Evolutionary conservation across 1,140 invertebrate species (phyloP).

Genomic region (Hyposmocoma kahamanoa): DNA sequence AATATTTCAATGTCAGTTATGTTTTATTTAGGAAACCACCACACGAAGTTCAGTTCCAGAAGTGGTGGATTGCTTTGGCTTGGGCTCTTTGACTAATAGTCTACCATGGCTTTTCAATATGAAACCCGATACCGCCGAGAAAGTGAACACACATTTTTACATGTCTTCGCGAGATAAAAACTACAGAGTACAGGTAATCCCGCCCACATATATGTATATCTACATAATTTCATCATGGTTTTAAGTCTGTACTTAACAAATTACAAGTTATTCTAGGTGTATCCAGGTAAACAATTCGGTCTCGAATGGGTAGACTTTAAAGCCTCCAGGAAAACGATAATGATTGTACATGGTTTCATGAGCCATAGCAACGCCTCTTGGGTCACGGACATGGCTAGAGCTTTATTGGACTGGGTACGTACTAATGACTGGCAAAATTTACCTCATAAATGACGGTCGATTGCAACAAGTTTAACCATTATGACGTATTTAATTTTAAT

Average conservation of each 20-base stretch:
- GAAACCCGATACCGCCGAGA: constrained; percentile 37
- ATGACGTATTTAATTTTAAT: no score
- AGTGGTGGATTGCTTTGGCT: constrained; percentile 49
- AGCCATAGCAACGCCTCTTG: constrained; percentile 72
- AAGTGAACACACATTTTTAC: constrained; percentile 53
- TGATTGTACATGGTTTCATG: constrained; percentile 77
- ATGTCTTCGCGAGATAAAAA: constrained; percentile 41
- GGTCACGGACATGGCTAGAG: constrained; percentile 69
- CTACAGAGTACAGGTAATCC: constrained; percentile 40
- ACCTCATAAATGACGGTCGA: not conserved
- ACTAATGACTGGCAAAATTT: not conserved
- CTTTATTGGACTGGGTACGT: constrained; percentile 73
- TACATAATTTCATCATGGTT: not conserved
- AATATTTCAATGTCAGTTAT: no score
- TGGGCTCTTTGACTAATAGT: constrained; percentile 27
- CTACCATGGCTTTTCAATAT: constrained; percentile 41
- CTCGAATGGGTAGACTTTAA: constrained; percentile 75
- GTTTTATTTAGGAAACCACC: constrained; percentile 28
- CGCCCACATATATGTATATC: not conserved
- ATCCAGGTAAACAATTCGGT: constrained; percentile 71
- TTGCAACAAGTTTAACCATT: no score
- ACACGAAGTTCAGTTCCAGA: constrained; percentile 32
- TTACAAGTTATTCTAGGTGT: constrained; percentile 32
- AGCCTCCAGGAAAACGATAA: constrained; percentile 60
- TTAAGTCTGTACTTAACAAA: not conserved